Percentiles rank a stretch among this genome's conserved stretches.
Conservation (phyloP, 2,888 invertebrate species). For the Liopterus haemorrhoidalis region DNA sequence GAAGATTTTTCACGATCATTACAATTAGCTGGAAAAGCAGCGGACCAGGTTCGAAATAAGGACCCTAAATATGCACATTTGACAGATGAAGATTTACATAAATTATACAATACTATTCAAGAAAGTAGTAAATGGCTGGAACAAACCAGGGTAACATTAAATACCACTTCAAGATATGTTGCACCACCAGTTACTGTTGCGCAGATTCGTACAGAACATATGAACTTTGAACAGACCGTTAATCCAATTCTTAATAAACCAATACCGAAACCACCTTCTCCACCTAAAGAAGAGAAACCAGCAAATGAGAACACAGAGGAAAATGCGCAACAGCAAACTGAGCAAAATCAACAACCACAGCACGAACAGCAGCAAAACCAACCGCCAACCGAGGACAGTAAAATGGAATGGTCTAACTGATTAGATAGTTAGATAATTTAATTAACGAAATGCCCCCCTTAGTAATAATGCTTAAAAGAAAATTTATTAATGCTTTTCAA, state of each 20-base stretch:
- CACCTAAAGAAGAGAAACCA: slow-evolving; percentile 50
- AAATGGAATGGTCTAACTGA: slow-evolving; percentile 30
- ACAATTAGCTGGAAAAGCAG: slow-evolving; percentile 73
- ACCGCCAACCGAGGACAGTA: slow-evolving; percentile 26
- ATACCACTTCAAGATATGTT: slow-evolving; percentile 59
- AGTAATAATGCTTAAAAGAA: slow-evolving; percentile 15
- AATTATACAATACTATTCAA: slow-evolving; percentile 62
- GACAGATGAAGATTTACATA: slow-evolving; percentile 73
- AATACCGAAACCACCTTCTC: slow-evolving; percentile 72
- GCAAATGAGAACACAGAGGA: slow-evolving; percentile 37
- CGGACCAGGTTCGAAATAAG: slow-evolving; percentile 64
- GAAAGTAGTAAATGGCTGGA: slow-evolving; percentile 80
- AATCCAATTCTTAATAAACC: slow-evolving; percentile 83
- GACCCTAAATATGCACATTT: slow-evolving; percentile 75
- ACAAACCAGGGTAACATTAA: slow-evolving; percentile 60
- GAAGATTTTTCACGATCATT: slow-evolving; percentile 74
- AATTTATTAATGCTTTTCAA: slow-evolving; percentile 18
- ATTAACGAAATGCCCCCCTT: slow-evolving; percentile 13
- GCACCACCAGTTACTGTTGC: slow-evolving; percentile 71
- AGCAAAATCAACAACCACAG: slow-evolving; percentile 22
- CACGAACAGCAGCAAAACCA: slow-evolving; percentile 29
- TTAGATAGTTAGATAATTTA: slow-evolving; percentile 10
- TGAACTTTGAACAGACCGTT: slow-evolving; percentile 57
- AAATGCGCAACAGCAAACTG: slow-evolving; percentile 36
- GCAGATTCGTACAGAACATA: slow-evolving; percentile 73